Evolutionary conservation across 2,797 vertebrate genomes (phyloP).

Genomic region (Anomalospiza imberbis): DNA sequence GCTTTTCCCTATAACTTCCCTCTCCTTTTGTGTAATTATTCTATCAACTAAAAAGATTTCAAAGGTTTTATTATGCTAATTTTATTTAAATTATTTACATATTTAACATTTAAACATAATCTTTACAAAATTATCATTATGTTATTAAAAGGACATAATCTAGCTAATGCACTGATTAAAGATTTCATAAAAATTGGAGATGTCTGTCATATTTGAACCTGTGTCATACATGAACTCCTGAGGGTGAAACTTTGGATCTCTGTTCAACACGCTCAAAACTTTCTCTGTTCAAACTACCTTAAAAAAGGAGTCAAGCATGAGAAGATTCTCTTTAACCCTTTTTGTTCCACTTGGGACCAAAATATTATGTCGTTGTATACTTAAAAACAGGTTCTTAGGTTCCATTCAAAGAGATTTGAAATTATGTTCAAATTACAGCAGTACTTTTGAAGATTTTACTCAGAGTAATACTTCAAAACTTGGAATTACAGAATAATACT

Average conservation of each 20-base stretch:
- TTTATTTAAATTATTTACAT: not conserved
- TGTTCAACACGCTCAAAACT: not conserved
- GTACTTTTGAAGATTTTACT: not conserved
- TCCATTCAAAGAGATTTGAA: not conserved
- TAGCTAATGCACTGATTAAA: not conserved
- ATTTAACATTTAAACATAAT: constrained; percentile 22
- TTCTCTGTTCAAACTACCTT: not conserved
- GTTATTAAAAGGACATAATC: not conserved
- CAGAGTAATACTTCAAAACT: not conserved
- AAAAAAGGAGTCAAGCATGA: not conserved
- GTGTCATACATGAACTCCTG: not conserved
- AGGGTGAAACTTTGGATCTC: not conserved
- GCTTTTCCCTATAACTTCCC: not conserved
- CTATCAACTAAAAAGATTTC: not conserved
- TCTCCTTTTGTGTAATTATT: not conserved
- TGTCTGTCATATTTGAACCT: not conserved
- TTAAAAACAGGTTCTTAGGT: not conserved
- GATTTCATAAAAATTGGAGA: not conserved
- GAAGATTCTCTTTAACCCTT: not conserved
- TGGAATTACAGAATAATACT: not conserved
- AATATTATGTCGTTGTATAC: not conserved
- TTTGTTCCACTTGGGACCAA: not conserved
- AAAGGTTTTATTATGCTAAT: not conserved
- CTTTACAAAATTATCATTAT: not conserved
- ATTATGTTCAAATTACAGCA: not conserved